Base-by-base conservation (phyloP, 2,797 vertebrate genomes). In the Gymnothorax javanicus region DNA sequence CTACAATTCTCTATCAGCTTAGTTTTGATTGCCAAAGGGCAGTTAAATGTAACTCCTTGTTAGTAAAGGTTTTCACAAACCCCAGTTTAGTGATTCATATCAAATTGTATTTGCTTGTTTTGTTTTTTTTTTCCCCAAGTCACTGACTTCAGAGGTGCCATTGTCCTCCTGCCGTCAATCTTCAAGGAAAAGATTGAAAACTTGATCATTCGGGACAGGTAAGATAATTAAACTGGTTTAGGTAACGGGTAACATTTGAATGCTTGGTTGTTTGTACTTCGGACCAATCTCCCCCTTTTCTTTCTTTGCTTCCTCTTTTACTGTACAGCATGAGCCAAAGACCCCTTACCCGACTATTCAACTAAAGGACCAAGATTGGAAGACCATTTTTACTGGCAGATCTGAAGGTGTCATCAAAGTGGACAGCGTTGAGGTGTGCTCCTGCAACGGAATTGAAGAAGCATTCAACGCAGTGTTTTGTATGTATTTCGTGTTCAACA, bases 371-470 rank as follows among this genome's bases (percentile, higher is more conserved):
- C 71, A 75, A n/a, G 71, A 83, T 58, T 83, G 82, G 56, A 83
- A 9, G 20, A 23, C 82, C 58, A 27, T 25, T 0, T 57, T 83
- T 83, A 56, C 56, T 27, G 82, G 52, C 4, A 83, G 20, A 56
- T 20, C 43, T 57, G 43, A 83, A 58, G 58, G 20, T 25, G 12
- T 59, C 15, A 23, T 83, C 7, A 59, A 59, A 27, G 56, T 83
- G 57, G 82, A 83, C 20, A 56, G 82, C n/a, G 13, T 83, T 83
- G 8, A 56, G 50, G 82, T 83, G 82, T 83, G 82, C n/a, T 83
- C 82, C 82, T 56, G 54, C 4, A 15, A 4, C 59, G 82, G 56
- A n/a, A 58, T 83, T 83, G 52, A 60, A 1, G 62, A 87, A 52
- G 25, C 25, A 5, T 43, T 87, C 12, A 84, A 58, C 0, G 17